Base-by-base conservation (phyloP, 2,113 vertebrate species). In the Machaerirhynchus nigripectus region DNA sequence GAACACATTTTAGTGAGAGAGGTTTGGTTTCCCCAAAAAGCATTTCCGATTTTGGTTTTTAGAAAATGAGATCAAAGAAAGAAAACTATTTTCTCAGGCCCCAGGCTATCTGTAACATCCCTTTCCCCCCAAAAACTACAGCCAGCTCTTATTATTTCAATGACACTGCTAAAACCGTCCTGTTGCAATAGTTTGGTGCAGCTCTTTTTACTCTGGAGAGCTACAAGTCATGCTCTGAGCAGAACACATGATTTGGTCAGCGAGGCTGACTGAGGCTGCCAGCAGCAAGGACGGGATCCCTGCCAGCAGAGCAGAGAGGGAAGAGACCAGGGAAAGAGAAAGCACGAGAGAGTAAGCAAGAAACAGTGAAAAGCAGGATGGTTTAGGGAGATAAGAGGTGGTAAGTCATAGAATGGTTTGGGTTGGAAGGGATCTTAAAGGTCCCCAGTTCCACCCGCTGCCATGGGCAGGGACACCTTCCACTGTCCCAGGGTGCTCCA, bases 381-480 rank as follows among this genome's bases (percentile, higher is more conserved):
- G 33, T 56, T 82, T 56, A 63, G 24, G 61, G 67, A 85, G 44
- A 35, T 0, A 5, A 40, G 33, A 50, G 42, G n/a, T 73, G 64
- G 33, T 20, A 50, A 61, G 47, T 61, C 30, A 27, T 9, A 12
- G 24, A 28, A 23, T 42, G 47, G 30, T 35, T n/a, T 35, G 40
- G 11, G 24, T 27, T 83, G 55, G 55, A 68, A 75, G 8, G 11
- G 69, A 53, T 27, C 10, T 53, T 53, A 46, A 60, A 60, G 2
- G 4, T 40, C 24, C 5, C 10, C 3, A 0, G 1, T 57, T 2
- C 40, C 26, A 22, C 6, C 5, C 28, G 22, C 30, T 42, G 30
- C 13, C 59, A 33, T 24, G 49, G 46, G 30, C 49, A 70, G 24
- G 59, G 44, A 59, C 77, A 13, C 33, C 37, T 81, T 1, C 44